Base-by-base conservation (phyloP, 2,113 vertebrate genomes). In the Rhagologus leucostigma region DNA sequence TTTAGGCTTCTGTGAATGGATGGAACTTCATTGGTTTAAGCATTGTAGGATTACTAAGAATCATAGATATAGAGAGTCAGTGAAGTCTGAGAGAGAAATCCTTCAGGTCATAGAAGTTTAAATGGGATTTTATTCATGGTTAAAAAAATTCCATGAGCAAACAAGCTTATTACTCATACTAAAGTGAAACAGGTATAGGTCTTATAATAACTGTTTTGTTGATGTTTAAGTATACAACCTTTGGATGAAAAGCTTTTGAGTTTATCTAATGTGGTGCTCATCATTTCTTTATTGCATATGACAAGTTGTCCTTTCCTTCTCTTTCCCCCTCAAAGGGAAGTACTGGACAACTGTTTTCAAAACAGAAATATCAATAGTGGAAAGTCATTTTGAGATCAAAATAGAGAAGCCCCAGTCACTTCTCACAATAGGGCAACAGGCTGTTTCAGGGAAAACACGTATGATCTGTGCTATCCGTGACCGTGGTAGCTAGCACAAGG, bases 391-490 rank as follows among this genome's bases (percentile, higher is more conserved):
- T 80, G 35, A 76, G 41, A 41, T n/a, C 3, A 68, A 83, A 88
- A 63, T 5, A 41, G 30, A 46, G 81, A 87, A 84, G 44, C 10
- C 26, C 11, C 15, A 29, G 37, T 64, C 20, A 20, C 39, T 70
- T 78, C 21, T 53, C 5, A 2, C 41, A 47, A 70, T 1, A 75
- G 33, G 9, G 11, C 30, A 74, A 16, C 2, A 9, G 52, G 12
- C 44, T 83, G 15, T 57, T 70, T 84, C 14, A 23, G 5, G 2
- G 74, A 37, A 77, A 55, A 13, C 17, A 13, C 2, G 4, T 30
- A 3, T 1, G 13, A 0, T 23, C 33, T 67, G 13, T 69, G 27
- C 44, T 73, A 0, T 17, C 21, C 49, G n/a, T 47, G 17, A 55
- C 53, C 52, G 11, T 17, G 13, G 22, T 18, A 53, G 37, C 35